Conservation (phyloP, 2,888 invertebrate species). For the Escarpia spicata region DNA sequence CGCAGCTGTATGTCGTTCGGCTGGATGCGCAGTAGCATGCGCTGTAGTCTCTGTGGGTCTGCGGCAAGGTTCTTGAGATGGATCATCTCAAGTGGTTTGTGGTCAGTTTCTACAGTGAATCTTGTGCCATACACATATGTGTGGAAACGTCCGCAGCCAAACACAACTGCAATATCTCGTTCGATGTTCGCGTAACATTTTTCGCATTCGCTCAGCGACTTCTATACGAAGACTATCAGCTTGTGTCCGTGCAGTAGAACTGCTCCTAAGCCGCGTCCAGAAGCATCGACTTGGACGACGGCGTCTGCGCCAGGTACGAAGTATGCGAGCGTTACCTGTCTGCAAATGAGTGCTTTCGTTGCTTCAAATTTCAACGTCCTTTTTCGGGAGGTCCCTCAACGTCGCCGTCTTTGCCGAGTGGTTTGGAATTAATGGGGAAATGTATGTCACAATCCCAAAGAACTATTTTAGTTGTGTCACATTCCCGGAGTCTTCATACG, state of each 20-base stretch:
- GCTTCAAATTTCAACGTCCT: slow-evolving; percentile 13
- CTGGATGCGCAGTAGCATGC: too few species aligned
- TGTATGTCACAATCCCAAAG: neutral
- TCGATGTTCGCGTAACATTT: too few species aligned
- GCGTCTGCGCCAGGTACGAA: too few species aligned
- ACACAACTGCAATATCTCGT: neutral
- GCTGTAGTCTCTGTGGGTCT: too few species aligned
- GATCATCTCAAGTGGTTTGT: slow-evolving; percentile 13
- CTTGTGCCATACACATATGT: neutral
- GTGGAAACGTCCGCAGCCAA: neutral
- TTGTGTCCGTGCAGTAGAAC: too few species aligned
- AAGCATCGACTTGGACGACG: too few species aligned
- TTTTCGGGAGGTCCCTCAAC: neutral
- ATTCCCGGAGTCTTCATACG: too few species aligned
- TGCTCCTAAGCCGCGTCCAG: too few species aligned
- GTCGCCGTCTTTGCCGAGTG: neutral
- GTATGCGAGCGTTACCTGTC: neutral
- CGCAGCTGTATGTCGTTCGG: too few species aligned
- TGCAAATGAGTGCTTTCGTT: neutral
- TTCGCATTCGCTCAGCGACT: neutral
- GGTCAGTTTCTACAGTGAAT: slow-evolving; percentile 6
- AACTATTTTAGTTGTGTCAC: neutral
- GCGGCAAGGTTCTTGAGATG: too few species aligned
- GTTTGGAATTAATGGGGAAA: neutral
- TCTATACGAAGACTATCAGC: too few species aligned